Percentiles rank a stretch among this genome's conserved stretches.
phyloP scores from a whole-genome alignment of 2,888 invertebrate genomes.

The Stenodera caucasica region DNA sequence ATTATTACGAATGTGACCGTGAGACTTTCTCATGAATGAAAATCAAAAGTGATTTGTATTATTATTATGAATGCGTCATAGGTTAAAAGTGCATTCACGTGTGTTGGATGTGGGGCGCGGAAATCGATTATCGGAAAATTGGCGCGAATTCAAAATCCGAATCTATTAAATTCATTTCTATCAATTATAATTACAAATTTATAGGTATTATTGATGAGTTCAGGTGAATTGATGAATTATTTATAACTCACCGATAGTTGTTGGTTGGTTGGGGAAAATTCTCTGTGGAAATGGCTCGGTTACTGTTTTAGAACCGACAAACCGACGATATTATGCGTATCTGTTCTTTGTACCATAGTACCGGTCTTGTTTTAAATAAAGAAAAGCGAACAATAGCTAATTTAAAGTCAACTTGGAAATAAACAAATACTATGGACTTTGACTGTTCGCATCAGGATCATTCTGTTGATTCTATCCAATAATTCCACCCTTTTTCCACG shows the following conservation, averaged over 20 bases:
- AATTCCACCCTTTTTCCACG: background rate
- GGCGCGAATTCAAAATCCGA: background rate
- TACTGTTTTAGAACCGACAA: constrained; percentile 9
- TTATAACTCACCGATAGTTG: background rate
- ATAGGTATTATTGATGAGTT: too few species aligned
- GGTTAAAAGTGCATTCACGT: constrained; percentile 37
- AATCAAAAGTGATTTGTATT: constrained; percentile 28
- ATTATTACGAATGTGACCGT: constrained; percentile 15
- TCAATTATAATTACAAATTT: too few species aligned
- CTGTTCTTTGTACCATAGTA: constrained; percentile 34
- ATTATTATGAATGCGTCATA: constrained; percentile 35
- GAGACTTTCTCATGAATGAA: constrained; percentile 31
- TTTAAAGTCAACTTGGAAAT: constrained; percentile 13
- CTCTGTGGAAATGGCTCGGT: background rate
- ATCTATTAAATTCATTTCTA: too few species aligned
- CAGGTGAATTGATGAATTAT: too few species aligned
- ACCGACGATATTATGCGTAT: constrained; percentile 22
- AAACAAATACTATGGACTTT: constrained; percentile 15
- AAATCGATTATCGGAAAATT: constrained; percentile 22
- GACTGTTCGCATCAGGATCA: constrained; percentile 9
- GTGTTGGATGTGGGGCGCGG: constrained; percentile 30
- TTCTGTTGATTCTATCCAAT: background rate
- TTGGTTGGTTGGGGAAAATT: background rate
- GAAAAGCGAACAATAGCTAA: constrained; percentile 29
- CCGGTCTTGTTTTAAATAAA: constrained; percentile 35